Base-by-base conservation (phyloP, 2,888 invertebrate genomes). In the Drosophila fulvimacula region DNA sequence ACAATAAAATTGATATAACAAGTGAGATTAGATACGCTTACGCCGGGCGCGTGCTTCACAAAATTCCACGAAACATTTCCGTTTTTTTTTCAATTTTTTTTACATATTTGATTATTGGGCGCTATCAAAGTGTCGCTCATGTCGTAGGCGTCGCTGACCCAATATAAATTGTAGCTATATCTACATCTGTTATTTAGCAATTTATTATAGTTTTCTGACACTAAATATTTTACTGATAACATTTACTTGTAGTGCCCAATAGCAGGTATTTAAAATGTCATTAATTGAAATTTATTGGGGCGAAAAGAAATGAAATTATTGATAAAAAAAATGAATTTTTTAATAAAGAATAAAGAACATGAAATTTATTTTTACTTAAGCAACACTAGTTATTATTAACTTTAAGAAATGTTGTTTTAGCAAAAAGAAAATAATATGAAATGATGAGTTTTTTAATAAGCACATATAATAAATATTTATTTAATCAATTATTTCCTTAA, bases 21-120 rank as follows among this genome's bases (percentile, higher is more conserved):
- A 27, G 19, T 11, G 41, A 44, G 78, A 76, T 70, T 63, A 76
- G 76, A 76, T 76, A 60, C 27, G 13, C 9, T 1, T 39, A 48
- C 17, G 34, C 48, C 17, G 48, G 73, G 58, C 76, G 78, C 70
- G 78, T 76, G 76, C 73, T 66, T 9, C 30, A 13, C 34, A 13
- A 10, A 44, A 17, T 74, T 36, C 57, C 27, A n/a, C 13, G 38
- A 42, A 60, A 30, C 17, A 48, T 48, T 30, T 17, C 1, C 27
- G 30, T 9, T 44, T n/a, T 27, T 46, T 21, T 19, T 15, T 21
- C 5, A 3, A 17, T 38, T 44, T 57, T 69, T 52, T 62, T 52
- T 62, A 55, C 10, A 53, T 63, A 63, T 55, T 72, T 13, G 46
- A 1, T 38, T 51, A 63, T 72, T 49, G 30, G 38, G 42, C 41